Base-by-base conservation (phyloP, 1,140 invertebrate genomes). In the Eumaeus atala region DNA sequence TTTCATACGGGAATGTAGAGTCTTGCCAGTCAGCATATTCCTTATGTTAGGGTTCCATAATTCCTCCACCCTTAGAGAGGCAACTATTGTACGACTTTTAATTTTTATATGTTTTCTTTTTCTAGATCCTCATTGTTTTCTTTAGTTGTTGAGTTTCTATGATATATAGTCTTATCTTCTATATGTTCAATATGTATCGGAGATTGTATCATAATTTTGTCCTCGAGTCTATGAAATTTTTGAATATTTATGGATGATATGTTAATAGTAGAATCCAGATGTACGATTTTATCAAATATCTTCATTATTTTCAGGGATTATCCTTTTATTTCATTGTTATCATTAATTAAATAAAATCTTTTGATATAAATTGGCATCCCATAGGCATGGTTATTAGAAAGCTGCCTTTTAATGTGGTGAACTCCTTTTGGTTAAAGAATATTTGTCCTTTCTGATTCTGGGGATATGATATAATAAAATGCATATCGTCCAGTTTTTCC, bases 401-500 rank as follows among this genome's bases (percentile, higher is more conserved):
- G 17, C 66, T 72, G 56, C 64, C 66, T 44, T 61, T 28, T 6
- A 70, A 18, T 3, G 28, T 28, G 17, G 14, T 62, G 37, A 62
- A 59, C 11, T 64, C 62, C 17, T 61, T 40, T 47, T 50, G 49
- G 12, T 37, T 48, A 47, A 62, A 70, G 18, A 16, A 17, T 6
- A 65, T 44, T 38, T 70, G 55, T 11, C 37, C 58, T 57, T 55
- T 65, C 9, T 56, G 54, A 18, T 56, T 34, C 9, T 33, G 35
- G 37, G 66, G 71, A 17, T 70, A 66, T 0, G 54, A 61, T 0
- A 70, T 1, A 1, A 63, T 21, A 50, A 67, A 71, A 21, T 67
- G 62, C 38, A 50, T 42, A 8, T 69, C 63, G 18, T 74, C 64
- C 0, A 71, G 48, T 59, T 66, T 54, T 28, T 67, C 62, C 48